These are phyloP conservation scores for Grapholita molesta DNA, from an alignment of 1,140 invertebrate species.

Conservation along the genomic window DNA sequence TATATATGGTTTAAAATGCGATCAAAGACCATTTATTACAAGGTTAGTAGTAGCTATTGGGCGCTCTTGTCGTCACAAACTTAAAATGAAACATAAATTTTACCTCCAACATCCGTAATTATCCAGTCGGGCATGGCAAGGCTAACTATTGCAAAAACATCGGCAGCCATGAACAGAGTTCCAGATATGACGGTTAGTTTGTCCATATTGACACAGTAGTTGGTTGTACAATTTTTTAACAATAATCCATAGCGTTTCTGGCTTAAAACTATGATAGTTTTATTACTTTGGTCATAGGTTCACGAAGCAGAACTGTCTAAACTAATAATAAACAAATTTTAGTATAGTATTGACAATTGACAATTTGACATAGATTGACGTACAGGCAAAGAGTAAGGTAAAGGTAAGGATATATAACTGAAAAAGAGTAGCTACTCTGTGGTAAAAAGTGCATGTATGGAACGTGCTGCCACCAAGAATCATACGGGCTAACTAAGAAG, in stretches of 20 bases:
- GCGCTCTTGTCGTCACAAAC: neutral
- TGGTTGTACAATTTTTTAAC: neutral
- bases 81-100: constrained; percentile 14
- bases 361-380: no score
- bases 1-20: neutral
- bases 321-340: no score
- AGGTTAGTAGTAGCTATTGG: no score
- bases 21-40: neutral
- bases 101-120: constrained; percentile 95
- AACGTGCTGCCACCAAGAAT: no score
- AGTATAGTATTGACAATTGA: no score
- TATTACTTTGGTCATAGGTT: neutral
- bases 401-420: no score
- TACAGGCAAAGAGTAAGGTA: no score
- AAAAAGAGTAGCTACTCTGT: no score
- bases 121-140: constrained; percentile 98
- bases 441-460: no score
- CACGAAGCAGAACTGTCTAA: neutral
- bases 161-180: constrained; percentile 93
- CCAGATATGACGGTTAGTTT: constrained; percentile 95
- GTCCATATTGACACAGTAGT: constrained; percentile 83
- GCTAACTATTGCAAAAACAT: constrained; percentile 96
- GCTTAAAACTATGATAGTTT: neutral
- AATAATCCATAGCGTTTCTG: neutral
- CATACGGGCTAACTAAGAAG: no score